Evolutionary conservation across 2,113 vertebrate genomes (phyloP), one percentile per base, ranked within the genome.

Genomic region (Cranoglanis bouderius): DNA sequence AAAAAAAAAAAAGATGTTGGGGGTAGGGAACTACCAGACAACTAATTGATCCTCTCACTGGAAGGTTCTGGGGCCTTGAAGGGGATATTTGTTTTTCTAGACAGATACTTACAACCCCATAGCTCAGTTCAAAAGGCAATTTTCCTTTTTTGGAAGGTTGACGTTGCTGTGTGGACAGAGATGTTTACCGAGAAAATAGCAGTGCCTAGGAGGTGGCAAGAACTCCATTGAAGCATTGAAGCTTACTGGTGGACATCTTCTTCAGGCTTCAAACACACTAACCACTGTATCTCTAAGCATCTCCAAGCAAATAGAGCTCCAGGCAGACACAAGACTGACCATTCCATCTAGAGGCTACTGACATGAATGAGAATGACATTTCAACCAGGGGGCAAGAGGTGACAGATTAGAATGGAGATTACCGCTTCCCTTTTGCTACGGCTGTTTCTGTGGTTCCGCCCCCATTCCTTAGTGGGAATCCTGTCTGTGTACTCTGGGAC

Each of bases 301-400:
- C 84, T 91, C 88, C 92, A 93, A 87, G 92, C 94, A 94, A 90
- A 93, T 93, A 94, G 92, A 92, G 82, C 91, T 91, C 88, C 93
- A 90, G 93, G 61, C 67, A 90, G 92, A 90, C 86, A 91, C 88
- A 91, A 93, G 92, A 89, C 92, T 93, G 94, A 94, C 94, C 92
- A 38, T 95, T 95, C 93, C 94, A 95, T 96, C 94, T 94, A 90
- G 91, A 90, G 92, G 81, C 77, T 85, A 87, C 90, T 94, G 95
- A 96, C 94, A 94, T 92, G 93, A 93, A 96, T 94, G 94, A 95
- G 95, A 91, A 93, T 94, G 93, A 95, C 95, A 94, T 95, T 92
- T 95, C 92, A 94, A 93, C 94, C 93, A 88, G 51, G 87, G 90
- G 93, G 91, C 91, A 92, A 89, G 80, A 88, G 88, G 92, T 93